Evolutionary conservation across 2,113 vertebrate genomes (phyloP), one percentile per base, ranked within the genome.

Genomic region (Brienomyrus brachyistius): DNA sequence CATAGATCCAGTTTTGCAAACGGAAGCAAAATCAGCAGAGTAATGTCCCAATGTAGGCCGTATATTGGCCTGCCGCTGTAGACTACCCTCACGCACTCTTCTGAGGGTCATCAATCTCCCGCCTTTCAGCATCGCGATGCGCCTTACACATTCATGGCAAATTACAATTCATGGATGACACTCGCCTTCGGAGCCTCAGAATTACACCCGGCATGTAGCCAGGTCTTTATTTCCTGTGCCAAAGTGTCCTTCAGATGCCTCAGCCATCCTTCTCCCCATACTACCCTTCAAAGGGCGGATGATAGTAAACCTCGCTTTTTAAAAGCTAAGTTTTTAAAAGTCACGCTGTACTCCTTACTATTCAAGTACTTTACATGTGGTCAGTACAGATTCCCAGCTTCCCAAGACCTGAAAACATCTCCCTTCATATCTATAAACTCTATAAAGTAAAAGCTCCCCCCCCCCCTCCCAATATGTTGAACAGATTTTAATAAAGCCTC

Each of bases 91-190:
- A 83, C 17, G 8, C 70, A 80, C 91, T 23, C 77, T 88, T 54
- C 54, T n/a, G 90, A 85, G 90, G 89, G 80, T 90, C 83, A 93
- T 94, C 92, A 92, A 89, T 94, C 93, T 91, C 56, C 45, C 3
- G 19, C 77, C 86, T 87, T 40, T 45, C 62, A 88, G 7, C 89
- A 54, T 88, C 40, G 88, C 92, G 90, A 94, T 93, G 92, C 89
- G 92, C 89, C 93, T 93, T 31, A 15, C 45, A 51, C 85, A 31
- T 84, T 47, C 74, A 80, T 80, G 15, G 74, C 74, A 85, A 85
- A 85, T 85, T 85, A 85, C 82, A n/a, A 47, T 86, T 80, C 83
- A 50, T 50, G 45, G 11, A 51, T 43, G 74, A 43, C 74, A 50
- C 0, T 4, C 40, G 85, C 70, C 89, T 45, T 23, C 84, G 5